phyloP scores from a whole-genome alignment of 2,113 vertebrate genomes.

The human region DNA sequence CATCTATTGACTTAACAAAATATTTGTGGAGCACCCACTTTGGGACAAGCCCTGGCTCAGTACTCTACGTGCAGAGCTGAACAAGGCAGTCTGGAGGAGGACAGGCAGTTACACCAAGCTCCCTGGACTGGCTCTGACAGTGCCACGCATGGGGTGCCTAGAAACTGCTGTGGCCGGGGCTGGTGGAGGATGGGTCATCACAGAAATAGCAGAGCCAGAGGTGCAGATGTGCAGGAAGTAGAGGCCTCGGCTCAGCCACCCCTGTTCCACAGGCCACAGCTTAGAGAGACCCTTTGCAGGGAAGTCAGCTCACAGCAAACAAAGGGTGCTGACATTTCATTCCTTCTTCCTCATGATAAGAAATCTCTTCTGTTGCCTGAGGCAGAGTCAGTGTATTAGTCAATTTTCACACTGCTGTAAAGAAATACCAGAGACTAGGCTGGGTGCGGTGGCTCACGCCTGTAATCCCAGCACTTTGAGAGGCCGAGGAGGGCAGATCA shows the following conservation, averaged over 20 bases:
- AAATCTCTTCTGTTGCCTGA: not conserved
- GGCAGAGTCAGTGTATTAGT: not conserved
- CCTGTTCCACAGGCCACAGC: not conserved
- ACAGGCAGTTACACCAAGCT: not conserved
- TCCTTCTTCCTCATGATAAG: not conserved
- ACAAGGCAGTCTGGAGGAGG: not conserved
- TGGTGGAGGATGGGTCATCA: not conserved
- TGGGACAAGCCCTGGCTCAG: not conserved
- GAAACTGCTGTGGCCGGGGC: not conserved
- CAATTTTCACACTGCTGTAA: too few relatives aligned
- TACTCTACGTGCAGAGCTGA: not conserved
- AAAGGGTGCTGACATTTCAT: not conserved
- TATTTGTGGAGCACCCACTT: not conserved
- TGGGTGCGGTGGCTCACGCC: too few relatives aligned
- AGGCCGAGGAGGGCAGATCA: too few relatives aligned
- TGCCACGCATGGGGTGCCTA: rapidly evolving
- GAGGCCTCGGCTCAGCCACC: too few relatives aligned
- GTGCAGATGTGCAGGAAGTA: not conserved
- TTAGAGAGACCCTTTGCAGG: not conserved
- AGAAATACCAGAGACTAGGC: too few relatives aligned
- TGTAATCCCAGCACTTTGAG: too few relatives aligned
- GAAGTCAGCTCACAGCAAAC: not conserved
- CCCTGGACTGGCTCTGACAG: not conserved
- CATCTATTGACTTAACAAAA: not conserved
- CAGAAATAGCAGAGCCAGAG: rapidly evolving